Conservation (phyloP, 2,888 invertebrate species). For the Noctua janthe region DNA sequence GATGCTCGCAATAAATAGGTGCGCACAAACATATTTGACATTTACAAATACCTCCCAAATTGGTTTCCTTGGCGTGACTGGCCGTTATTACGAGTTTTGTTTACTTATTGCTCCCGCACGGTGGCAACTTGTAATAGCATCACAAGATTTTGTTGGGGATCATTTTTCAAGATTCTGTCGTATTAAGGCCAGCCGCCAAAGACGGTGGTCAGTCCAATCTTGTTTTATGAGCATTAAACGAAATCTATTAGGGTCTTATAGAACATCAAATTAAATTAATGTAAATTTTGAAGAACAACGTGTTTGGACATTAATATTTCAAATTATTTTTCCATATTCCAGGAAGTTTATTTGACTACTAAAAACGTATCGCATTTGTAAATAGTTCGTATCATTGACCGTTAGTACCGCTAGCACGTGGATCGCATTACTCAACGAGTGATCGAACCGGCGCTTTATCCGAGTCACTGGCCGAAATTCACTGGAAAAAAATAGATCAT, state of each 20-base stretch:
- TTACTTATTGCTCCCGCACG: constrained; percentile 83
- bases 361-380: constrained; percentile 44
- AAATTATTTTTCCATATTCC: constrained; percentile 10
- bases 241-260: constrained; percentile 36
- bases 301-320: constrained; percentile 5
- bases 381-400: constrained; percentile 46
- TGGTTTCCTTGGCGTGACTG: constrained; percentile 88
- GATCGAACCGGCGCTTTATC: constrained; percentile 56
- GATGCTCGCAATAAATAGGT: constrained; percentile 90
- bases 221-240: constrained; percentile 48
- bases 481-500: constrained; percentile 83
- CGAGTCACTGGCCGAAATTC: constrained; percentile 70
- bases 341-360: constrained; percentile 1
- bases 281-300: constrained; percentile 33
- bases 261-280: constrained; percentile 39
- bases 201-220: constrained; percentile 50
- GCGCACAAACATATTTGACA: constrained; percentile 89
- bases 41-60: constrained; percentile 89
- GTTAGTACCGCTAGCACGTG: constrained; percentile 56
- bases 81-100: constrained; percentile 87
- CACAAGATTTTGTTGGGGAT: constrained; percentile 68
- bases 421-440: constrained; percentile 57
- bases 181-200: constrained; percentile 57
- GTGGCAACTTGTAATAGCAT: constrained; percentile 72
- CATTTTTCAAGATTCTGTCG: constrained; percentile 66